Conservation (phyloP, 1,140 invertebrate genomes). For the Pantala flavescens region DNA sequence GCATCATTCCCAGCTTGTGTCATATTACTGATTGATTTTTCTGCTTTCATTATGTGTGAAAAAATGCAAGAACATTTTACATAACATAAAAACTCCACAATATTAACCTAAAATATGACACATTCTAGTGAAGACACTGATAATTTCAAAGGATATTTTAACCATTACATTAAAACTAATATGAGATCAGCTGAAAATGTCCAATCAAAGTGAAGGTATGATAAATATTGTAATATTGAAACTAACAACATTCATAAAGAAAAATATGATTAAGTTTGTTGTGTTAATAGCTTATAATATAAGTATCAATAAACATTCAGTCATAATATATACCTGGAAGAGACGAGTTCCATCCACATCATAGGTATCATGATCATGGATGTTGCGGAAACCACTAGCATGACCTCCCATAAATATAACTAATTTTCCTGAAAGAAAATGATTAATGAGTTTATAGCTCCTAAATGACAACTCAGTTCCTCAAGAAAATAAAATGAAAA, state of each 20-base stretch:
- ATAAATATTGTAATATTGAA: too few species aligned
- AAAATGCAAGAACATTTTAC: too few species aligned
- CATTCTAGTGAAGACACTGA: too few species aligned
- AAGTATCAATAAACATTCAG: not conserved
- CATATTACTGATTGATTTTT: too few species aligned
- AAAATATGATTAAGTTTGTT: not conserved
- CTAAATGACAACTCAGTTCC: not conserved
- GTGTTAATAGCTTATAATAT: not conserved
- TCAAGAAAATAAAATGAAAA: not conserved
- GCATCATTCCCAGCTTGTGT: too few species aligned
- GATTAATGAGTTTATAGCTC: not conserved
- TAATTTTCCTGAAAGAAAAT: slow-evolving; percentile 39
- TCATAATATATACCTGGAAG: slow-evolving; percentile 42
- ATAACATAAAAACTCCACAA: too few species aligned
- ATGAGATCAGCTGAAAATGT: too few species aligned
- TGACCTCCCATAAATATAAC: slow-evolving; percentile 50
- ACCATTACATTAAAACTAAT: too few species aligned
- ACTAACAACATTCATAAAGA: not conserved
- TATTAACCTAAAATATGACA: too few species aligned
- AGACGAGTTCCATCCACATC: slow-evolving; percentile 49
- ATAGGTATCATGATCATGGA: slow-evolving; percentile 47
- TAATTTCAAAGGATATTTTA: too few species aligned
- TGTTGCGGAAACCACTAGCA: slow-evolving; percentile 45
- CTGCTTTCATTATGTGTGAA: too few species aligned
- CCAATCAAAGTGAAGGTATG: too few species aligned